phyloP scores from a whole-genome alignment of 2,797 vertebrate species.

The Pampus argenteus region DNA sequence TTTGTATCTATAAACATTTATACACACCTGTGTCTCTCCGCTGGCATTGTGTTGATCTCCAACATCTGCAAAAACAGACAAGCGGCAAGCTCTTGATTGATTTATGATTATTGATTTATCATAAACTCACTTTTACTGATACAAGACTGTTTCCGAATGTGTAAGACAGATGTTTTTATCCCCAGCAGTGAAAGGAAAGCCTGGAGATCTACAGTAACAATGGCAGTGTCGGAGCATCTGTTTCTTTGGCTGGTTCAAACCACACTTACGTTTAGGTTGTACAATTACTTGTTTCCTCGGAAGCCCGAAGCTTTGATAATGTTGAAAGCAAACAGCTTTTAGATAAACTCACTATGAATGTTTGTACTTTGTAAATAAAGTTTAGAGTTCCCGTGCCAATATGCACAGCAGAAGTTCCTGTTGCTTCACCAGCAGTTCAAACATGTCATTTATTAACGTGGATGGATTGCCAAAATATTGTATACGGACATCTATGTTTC shows the following conservation, averaged over 20 bases:
- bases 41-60: slow-evolving; percentile 60
- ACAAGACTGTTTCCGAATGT: background rate
- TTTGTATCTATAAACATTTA: background rate
- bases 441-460: too few species aligned
- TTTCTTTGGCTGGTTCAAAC: background rate
- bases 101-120: background rate
- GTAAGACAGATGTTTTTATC: background rate
- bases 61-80: slow-evolving; percentile 61
- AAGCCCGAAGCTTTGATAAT: slow-evolving; percentile 7
- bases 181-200: background rate
- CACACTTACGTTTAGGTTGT: background rate
- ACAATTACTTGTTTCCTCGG: background rate
- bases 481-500: too few species aligned
- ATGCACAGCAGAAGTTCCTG: background rate
- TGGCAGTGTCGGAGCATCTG: background rate
- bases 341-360: background rate
- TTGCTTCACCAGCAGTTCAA: too few species aligned
- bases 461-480: too few species aligned
- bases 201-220: too few species aligned
- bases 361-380: background rate
- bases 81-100: slow-evolving; percentile 6
- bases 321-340: background rate
- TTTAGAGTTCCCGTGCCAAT: background rate
- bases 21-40: slow-evolving; percentile 69
- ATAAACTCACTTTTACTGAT: background rate